Percentiles rank a stretch among this genome's conserved stretches.
Conservation (phyloP, 2,888 invertebrate species). For the Pyrrhopygopsis socrates region DNA sequence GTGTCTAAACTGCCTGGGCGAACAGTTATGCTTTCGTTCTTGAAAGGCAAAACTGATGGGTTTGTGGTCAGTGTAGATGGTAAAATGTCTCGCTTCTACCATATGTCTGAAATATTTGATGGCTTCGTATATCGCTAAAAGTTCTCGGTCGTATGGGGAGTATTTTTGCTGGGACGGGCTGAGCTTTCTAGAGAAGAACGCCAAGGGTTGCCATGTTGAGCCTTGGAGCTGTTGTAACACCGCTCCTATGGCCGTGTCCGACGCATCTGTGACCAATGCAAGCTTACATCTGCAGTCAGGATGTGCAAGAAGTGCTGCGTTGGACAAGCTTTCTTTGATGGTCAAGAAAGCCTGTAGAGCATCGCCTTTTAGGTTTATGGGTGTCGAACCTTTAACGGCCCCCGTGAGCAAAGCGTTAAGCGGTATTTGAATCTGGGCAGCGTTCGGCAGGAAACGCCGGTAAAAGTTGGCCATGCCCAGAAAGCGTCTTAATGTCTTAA, state of each 20-base stretch:
- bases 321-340: conserved; percentile 84
- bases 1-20: conserved; percentile 56
- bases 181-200: conserved; percentile 89
- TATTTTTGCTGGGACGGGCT: conserved; percentile 86
- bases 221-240: conserved; percentile 87
- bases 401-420: conserved; percentile 84
- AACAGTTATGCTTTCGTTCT: conserved; percentile 68
- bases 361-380: conserved; percentile 75
- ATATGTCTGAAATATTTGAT: conserved; percentile 88
- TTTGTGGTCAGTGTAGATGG: conserved; percentile 80
- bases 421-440: conserved; percentile 85
- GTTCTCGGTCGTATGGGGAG: conserved; percentile 89
- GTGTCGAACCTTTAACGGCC: conserved; percentile 83
- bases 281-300: conserved; percentile 82
- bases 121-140: conserved; percentile 89
- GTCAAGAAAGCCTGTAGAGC: conserved; percentile 78
- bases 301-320: conserved; percentile 86
- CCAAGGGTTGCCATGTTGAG: conserved; percentile 87
- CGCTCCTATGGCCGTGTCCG: conserved; percentile 88
- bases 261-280: conserved; percentile 87
- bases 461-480: conserved; percentile 67
- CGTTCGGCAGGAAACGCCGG: conserved; percentile 48
- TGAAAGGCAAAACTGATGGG: conserved; percentile 86
- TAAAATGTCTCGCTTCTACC: conserved; percentile 88
- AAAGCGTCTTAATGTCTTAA: conserved; percentile 80